Evolutionary conservation across 2,113 vertebrate species (phyloP).

Genomic region (Hyperoodon ampullatus): DNA sequence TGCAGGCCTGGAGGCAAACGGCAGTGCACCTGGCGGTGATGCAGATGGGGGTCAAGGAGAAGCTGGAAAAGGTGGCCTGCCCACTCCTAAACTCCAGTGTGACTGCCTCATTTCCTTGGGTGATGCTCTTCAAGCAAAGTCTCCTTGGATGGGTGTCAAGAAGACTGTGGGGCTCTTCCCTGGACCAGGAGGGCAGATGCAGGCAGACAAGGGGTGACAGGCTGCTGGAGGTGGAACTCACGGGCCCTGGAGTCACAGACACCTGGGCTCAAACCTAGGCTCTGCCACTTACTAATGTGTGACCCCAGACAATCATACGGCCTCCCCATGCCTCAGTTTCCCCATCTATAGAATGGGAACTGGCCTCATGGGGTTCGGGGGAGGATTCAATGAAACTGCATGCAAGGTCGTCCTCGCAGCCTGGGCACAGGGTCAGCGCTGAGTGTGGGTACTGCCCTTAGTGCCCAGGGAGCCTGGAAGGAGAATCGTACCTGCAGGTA

Average conservation of each 20-base stretch:
- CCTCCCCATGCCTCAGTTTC: not conserved
- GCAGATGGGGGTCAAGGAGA: not conserved
- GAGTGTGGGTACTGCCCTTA: fast-evolving
- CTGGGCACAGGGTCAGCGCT: not conserved
- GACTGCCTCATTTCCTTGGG: not conserved
- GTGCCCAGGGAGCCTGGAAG: fast-evolving
- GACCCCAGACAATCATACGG: not conserved
- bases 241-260: not conserved
- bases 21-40: fast-evolving
- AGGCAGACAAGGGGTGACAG: not conserved
- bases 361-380: not conserved
- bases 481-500: fast-evolving
- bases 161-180: not conserved
- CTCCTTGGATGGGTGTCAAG: not conserved
- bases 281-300: not conserved
- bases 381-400: not conserved
- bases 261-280: not conserved
- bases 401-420: not conserved
- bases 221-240: not conserved
- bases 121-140: not conserved
- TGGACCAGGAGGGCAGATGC: not conserved
- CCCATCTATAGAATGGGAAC: not conserved
- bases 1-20: fast-evolving
- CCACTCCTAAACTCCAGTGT: not conserved
- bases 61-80: not conserved